A percentile compares a stretch with the other conserved stretches of the same genome.
phyloP scores from a whole-genome alignment of 2,888 invertebrate genomes.

The Fabriciana adippe region DNA sequence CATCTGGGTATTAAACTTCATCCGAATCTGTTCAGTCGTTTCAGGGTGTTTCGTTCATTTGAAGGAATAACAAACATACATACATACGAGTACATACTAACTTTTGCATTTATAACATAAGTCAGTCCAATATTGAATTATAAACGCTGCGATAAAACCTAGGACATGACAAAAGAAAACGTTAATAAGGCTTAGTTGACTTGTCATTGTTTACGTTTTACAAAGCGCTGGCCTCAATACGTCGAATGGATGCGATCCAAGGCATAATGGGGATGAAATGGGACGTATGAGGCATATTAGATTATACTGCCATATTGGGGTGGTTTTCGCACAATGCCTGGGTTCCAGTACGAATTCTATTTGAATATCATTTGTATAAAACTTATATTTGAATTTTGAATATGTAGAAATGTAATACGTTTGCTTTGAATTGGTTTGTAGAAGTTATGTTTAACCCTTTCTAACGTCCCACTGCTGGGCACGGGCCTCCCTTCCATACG shows the following conservation, averaged over 20 bases:
- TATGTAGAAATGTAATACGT: background rate
- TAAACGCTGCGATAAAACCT: background rate
- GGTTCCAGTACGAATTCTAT: slow-evolving; percentile 6
- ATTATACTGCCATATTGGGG: slow-evolving; percentile 23
- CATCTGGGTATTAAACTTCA: no score
- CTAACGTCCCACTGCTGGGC: no score
- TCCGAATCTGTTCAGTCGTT: no score
- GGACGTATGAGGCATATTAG: slow-evolving; percentile 21
- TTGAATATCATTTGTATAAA: slow-evolving; percentile 32
- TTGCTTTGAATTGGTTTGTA: background rate
- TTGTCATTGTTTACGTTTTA: slow-evolving; percentile 21
- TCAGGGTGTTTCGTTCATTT: no score
- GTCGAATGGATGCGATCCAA: slow-evolving; percentile 16
- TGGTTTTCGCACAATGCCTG: slow-evolving; percentile 14
- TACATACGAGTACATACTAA: no score
- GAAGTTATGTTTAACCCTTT: no score
- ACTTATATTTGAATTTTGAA: slow-evolving; percentile 20
- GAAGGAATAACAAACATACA: no score
- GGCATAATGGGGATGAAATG: slow-evolving; percentile 17
- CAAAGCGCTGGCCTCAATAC: slow-evolving; percentile 23
- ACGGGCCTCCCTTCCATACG: no score
- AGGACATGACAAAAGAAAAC: slow-evolving; percentile 14
- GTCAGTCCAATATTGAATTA: background rate
- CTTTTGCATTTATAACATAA: no score
- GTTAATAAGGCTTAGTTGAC: slow-evolving; percentile 17